These are phyloP conservation scores for Gibbula magus DNA, from an alignment of 2,888 invertebrate species.

Conservation along the genomic window DNA sequence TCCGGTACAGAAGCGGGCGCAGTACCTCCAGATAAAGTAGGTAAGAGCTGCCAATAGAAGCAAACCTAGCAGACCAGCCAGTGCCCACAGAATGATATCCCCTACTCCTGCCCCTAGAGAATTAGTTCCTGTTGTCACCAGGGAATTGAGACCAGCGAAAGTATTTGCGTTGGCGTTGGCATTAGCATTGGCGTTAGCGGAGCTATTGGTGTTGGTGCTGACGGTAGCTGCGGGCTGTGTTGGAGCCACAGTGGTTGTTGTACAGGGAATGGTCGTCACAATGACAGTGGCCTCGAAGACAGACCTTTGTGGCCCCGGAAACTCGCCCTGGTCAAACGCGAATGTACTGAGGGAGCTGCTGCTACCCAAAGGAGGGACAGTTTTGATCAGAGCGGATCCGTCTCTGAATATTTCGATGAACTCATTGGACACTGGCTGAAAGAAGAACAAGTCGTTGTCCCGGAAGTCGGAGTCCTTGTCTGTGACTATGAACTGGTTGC, in stretches of 20 bases:
- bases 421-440: neutral
- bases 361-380: neutral
- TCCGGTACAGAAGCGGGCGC: neutral
- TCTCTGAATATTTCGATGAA: neutral
- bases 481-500: neutral
- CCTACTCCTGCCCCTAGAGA: neutral
- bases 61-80: slow-evolving; percentile 2
- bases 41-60: neutral
- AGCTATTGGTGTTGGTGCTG: neutral
- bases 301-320: neutral
- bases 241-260: neutral
- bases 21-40: slow-evolving; percentile 12
- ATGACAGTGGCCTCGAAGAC: neutral
- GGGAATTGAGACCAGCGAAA: neutral
- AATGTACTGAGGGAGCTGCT: neutral
- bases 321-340: neutral
- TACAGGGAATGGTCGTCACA: neutral
- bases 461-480: neutral
- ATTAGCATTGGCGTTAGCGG: neutral
- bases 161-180: neutral
- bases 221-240: neutral
- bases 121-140: neutral
- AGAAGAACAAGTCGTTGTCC: neutral
- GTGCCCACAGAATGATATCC: neutral
- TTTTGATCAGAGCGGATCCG: neutral